phyloP scores from a whole-genome alignment of 2,888 invertebrate species.

The Eristalis arbustorum region DNA sequence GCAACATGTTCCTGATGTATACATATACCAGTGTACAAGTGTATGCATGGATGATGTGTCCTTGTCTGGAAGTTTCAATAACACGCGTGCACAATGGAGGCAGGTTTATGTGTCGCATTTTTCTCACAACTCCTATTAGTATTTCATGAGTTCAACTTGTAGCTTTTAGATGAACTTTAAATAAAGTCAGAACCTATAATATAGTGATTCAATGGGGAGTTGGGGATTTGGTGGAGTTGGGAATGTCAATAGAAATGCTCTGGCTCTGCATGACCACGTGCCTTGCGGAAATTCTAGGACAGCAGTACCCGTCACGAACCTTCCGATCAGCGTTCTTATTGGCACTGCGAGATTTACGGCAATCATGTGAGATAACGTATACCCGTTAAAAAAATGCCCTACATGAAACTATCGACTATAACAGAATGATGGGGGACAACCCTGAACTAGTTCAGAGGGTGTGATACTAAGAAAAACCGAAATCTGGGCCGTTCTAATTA shows the following conservation, averaged over 20 bases:
- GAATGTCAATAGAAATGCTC: background rate
- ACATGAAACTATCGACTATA: background rate
- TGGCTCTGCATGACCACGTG: background rate
- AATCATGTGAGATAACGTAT: background rate
- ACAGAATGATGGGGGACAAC: background rate
- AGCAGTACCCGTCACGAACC: background rate
- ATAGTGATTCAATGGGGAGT: too few relatives aligned
- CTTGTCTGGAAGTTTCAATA: slow-evolving; percentile 52
- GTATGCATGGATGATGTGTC: slow-evolving; percentile 3
- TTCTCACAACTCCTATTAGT: slow-evolving; percentile 51
- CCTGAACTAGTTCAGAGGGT: background rate
- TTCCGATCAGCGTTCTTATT: background rate
- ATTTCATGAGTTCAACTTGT: slow-evolving; percentile 54
- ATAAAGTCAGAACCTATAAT: background rate
- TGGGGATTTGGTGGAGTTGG: background rate
- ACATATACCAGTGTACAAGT: background rate
- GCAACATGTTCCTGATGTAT: background rate
- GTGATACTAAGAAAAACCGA: background rate
- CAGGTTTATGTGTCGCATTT: slow-evolving; percentile 54
- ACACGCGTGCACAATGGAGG: slow-evolving; percentile 49
- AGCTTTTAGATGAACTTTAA: slow-evolving; percentile 24
- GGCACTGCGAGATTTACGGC: background rate
- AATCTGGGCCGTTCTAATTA: background rate
- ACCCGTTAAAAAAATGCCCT: background rate
- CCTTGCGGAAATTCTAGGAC: background rate